Evolutionary conservation across 2,797 vertebrate genomes (phyloP).

Genomic region (Rhabdomys pumilio): DNA sequence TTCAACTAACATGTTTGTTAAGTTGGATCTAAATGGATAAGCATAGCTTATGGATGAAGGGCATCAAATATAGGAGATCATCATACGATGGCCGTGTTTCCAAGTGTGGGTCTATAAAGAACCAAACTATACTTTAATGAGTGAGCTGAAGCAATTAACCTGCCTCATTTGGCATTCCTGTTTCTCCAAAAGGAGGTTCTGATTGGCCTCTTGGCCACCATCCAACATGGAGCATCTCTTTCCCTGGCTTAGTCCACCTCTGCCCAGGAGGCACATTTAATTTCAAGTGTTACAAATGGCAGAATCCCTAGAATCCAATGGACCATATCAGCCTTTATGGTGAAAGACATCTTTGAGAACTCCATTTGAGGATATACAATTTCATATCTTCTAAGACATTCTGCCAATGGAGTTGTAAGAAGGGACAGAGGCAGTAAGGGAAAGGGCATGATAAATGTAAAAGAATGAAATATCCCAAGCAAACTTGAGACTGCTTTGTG

Average conservation of each 20-base stretch:
- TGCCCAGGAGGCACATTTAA: neutral
- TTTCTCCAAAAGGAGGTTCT: conserved; percentile 41
- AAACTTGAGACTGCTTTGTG: neutral
- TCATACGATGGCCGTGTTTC: neutral
- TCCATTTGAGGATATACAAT: neutral
- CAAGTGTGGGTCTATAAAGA: conserved; percentile 25
- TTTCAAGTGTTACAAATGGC: neutral
- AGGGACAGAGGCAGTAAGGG: neutral
- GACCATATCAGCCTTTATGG: neutral
- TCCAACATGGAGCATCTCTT: neutral
- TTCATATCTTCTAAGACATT: neutral
- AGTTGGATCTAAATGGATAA: conserved; percentile 24
- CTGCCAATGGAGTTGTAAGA: neutral
- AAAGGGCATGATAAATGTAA: neutral
- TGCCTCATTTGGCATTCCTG: neutral
- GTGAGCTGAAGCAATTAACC: neutral
- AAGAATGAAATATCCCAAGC: neutral
- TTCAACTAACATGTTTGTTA: conserved; percentile 23
- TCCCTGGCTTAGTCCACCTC: neutral
- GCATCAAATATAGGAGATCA: neutral
- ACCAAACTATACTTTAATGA: conserved; percentile 30
- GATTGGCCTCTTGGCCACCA: conserved; percentile 12
- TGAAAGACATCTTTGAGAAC: neutral
- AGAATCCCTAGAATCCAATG: neutral
- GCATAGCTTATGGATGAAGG: neutral